A percentile compares a stretch with the other conserved stretches of the same genome.
Evolutionary conservation across 2,797 vertebrate species (phyloP).

Genomic region (Zenarchopterus dispar): DNA sequence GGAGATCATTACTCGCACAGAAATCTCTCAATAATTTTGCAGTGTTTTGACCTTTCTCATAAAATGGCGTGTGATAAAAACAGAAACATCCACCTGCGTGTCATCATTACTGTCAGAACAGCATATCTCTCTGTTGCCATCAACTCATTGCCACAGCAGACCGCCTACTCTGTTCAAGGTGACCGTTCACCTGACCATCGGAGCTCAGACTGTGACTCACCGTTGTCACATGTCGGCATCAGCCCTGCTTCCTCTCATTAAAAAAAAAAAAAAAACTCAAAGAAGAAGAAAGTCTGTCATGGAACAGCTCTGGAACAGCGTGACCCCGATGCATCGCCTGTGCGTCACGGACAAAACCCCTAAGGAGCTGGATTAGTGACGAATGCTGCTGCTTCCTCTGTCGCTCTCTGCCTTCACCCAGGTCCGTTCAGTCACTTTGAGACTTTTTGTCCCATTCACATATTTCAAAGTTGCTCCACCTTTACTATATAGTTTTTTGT

Average conservation of each 20-base stretch:
- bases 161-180: slow-evolving; percentile 37
- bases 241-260: slow-evolving; percentile 19
- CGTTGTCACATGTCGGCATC: slow-evolving; percentile 16
- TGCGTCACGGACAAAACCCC: slow-evolving; percentile 26
- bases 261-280: slow-evolving; percentile 4
- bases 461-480: background rate
- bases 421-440: background rate
- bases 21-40: no score
- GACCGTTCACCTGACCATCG: slow-evolving; percentile 42
- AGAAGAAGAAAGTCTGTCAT: slow-evolving; percentile 20
- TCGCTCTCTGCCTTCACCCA: background rate
- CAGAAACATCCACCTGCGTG: background rate
- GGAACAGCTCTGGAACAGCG: slow-evolving; percentile 53
- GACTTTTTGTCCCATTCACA: background rate
- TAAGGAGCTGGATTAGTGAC: slow-evolving; percentile 33
- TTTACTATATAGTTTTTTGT: background rate
- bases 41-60: no score
- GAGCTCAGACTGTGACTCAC: slow-evolving; percentile 51
- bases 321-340: slow-evolving; percentile 41
- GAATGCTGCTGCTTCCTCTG: slow-evolving; percentile 11
- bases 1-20: no score
- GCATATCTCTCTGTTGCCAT: background rate
- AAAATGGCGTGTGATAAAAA: no score
- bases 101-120: background rate
- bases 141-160: background rate